A percentile compares a stretch with the other conserved stretches of the same genome.
Evolutionary conservation across 2,113 vertebrate genomes (phyloP).

Genomic region (Natator depressus): DNA sequence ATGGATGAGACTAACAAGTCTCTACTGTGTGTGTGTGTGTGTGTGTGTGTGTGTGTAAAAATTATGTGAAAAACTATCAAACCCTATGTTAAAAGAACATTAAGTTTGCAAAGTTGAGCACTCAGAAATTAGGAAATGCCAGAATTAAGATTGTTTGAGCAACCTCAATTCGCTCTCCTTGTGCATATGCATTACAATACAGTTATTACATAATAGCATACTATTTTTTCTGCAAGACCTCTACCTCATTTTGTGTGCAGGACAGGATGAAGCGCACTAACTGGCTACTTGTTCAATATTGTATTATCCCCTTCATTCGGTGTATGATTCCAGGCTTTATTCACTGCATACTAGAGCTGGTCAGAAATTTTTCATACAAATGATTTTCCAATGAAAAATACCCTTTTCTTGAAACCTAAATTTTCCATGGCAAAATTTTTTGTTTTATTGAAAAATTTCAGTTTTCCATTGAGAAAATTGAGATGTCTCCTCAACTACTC

Average conservation of each 20-base stretch:
- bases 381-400: too few relatives aligned
- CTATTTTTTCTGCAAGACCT: not conserved
- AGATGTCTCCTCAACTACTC: too few relatives aligned
- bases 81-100: not conserved
- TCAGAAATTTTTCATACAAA: not conserved
- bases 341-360: not conserved
- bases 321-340: not conserved
- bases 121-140: not conserved
- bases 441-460: too few relatives aligned
- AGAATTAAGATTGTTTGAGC: not conserved
- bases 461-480: too few relatives aligned
- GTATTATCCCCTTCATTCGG: not conserved
- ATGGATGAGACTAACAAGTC: not conserved
- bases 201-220: not conserved
- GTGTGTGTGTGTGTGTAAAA: too few relatives aligned
- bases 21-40: not conserved
- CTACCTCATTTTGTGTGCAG: fast-evolving
- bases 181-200: not conserved
- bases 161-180: not conserved
- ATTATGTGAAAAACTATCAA: too few relatives aligned
- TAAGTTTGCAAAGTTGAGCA: not conserved
- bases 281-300: not conserved
- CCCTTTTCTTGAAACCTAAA: too few relatives aligned
- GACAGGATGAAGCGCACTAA: not conserved
- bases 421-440: too few relatives aligned